Conservation (phyloP, 2,888 invertebrate genomes). For the Sisyra terminalis region DNA sequence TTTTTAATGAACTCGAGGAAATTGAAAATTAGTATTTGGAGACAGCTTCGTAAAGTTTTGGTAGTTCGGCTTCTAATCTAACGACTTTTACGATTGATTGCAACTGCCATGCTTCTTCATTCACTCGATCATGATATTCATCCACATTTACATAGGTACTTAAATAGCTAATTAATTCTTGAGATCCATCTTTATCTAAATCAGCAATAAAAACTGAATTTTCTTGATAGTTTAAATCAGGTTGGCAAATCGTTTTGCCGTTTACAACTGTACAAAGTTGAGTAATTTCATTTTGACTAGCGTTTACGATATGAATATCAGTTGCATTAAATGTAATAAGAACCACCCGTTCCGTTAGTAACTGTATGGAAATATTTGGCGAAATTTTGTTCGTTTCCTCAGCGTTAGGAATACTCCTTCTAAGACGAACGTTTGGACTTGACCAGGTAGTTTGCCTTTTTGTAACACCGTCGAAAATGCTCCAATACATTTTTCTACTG, state of each 20-base stretch:
- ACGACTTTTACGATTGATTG: constrained; percentile 51
- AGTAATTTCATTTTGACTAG: constrained; percentile 59
- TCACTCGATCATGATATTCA: constrained; percentile 19
- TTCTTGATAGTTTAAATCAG: constrained; percentile 54
- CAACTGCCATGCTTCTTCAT: constrained; percentile 34
- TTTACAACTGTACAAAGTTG: constrained; percentile 44
- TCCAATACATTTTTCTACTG: constrained; percentile 9
- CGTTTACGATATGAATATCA: constrained; percentile 57
- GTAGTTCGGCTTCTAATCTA: constrained; percentile 53
- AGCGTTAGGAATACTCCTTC: constrained; percentile 10
- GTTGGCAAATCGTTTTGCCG: constrained; percentile 43
- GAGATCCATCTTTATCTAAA: constrained; percentile 56
- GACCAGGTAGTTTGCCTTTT: constrained; percentile 13
- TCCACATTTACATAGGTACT: constrained; percentile 39
- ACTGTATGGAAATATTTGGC: constrained; percentile 32
- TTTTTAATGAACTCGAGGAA: too few species aligned
- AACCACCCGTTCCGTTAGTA: constrained; percentile 55
- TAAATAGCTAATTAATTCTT: constrained; percentile 61
- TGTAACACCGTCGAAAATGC: constrained; percentile 11
- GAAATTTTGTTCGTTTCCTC: constrained; percentile 21
- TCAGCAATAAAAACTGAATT: constrained; percentile 58
- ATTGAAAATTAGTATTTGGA: constrained; percentile 8
- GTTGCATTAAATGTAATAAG: constrained; percentile 61
- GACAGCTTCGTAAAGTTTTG: constrained; percentile 42
- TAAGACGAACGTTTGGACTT: constrained; percentile 15